Base-by-base conservation (phyloP, 1,140 invertebrate species). In the Dreissena polymorpha region DNA sequence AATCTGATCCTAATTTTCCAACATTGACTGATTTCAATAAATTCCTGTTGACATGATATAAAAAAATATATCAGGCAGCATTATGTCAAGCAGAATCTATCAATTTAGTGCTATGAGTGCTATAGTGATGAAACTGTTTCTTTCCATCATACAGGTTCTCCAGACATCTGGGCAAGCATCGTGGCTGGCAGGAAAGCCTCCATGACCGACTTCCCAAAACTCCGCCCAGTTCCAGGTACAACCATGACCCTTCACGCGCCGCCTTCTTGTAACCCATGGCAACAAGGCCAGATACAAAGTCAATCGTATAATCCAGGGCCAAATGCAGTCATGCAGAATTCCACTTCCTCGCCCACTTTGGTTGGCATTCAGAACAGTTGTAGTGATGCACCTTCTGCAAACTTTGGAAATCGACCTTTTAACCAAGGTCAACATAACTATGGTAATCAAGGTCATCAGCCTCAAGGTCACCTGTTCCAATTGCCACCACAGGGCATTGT, bases 161-260 rank as follows among this genome's bases (percentile, higher is more conserved):
- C 90, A 50, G 86, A 85, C 78, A 55, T 89, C 53, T 92, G 90
- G 90, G 83, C 91, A 0, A 87, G 85, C 74, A 77, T 92, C 18
- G 91, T 92, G 10, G 49, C 88, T 5, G 90, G 90, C 13, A 87
- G 88, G 55, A 87, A 85, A 21, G 85, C 84, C 7, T 86, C 88
- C 0, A 21, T 69, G 23, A 64, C 80, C 27, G 57, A 76, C n/a
- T 83, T 23, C 67, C 79, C 65, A 21, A 79, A 75, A 27, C 84
- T 81, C 55, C 84, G 85, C 55, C 87, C 85, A 39, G 86, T 88
- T 39, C 87, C 87, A 14, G 85, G 87, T 53, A 87, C 87, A 18
- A 81, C 83, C 21, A 39, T 86, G 76, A 83, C 63, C 65, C 68
- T 71, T 72, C 72, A 83, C 60, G 75, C 85, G 57, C n/a, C 63